phyloP scores from a whole-genome alignment of 2,113 vertebrate genomes.

The Antechinus stuartii region DNA sequence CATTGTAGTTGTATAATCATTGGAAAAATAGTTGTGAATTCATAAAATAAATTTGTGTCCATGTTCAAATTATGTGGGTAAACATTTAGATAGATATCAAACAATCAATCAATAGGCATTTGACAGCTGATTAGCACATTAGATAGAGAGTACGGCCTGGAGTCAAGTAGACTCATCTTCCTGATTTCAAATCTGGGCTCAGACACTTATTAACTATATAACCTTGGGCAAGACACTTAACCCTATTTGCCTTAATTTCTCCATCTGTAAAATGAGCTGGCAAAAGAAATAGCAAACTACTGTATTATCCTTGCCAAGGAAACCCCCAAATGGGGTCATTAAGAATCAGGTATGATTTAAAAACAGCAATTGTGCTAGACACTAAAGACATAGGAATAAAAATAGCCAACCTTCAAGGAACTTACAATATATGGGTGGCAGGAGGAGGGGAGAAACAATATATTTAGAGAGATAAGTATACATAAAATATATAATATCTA shows the following conservation, averaged over 20 bases:
- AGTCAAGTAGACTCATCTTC: neutral
- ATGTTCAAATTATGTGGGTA: neutral
- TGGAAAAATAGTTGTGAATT: neutral
- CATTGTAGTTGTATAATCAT: neutral
- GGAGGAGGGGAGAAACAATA: neutral
- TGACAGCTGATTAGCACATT: neutral
- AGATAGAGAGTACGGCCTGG: neutral
- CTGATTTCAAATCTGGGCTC: neutral
- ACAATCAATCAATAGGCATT: neutral
- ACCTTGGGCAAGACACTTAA: neutral
- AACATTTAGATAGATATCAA: neutral
- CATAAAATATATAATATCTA: neutral
- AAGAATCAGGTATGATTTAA: neutral
- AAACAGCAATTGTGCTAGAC: neutral
- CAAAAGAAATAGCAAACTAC: neutral
- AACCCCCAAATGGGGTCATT: neutral
- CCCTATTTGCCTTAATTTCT: neutral
- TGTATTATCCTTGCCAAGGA: neutral
- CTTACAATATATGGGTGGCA: neutral
- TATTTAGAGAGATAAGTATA: neutral
- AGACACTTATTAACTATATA: neutral
- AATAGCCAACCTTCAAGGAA: neutral
- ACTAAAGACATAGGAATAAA: neutral
- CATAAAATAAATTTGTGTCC: neutral
- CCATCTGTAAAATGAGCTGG: neutral